These are phyloP conservation scores for Paratrypauchen microcephalus DNA, from an alignment of 2,797 vertebrate genomes.

Conservation along the genomic window DNA sequence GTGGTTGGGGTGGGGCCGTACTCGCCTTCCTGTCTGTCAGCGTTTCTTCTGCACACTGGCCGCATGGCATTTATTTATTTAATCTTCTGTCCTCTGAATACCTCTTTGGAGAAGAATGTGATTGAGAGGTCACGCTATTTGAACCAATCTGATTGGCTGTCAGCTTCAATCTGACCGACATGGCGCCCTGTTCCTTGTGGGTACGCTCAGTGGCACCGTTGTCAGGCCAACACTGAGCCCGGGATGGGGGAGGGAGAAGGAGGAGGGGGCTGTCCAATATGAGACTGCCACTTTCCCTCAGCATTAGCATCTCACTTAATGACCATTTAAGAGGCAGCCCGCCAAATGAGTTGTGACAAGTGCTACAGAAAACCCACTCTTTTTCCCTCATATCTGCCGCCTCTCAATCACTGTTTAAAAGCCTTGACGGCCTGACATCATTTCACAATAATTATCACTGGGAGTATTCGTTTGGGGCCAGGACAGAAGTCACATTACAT, in stretches of 20 bases:
- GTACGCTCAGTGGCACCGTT: slow-evolving; percentile 84
- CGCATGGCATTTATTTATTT: slow-evolving; percentile 57
- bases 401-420: slow-evolving; percentile 91
- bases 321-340: slow-evolving; percentile 94
- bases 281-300: slow-evolving; percentile 97
- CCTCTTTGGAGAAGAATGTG: slow-evolving; percentile 73
- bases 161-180: slow-evolving; percentile 84
- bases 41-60: slow-evolving; percentile 64
- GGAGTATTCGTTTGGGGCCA: slow-evolving; percentile 84
- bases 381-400: slow-evolving; percentile 87
- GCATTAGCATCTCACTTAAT: slow-evolving; percentile 97
- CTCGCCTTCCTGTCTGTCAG: slow-evolving; percentile 86
- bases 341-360: slow-evolving; percentile 97
- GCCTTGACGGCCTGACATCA: slow-evolving; percentile 95
- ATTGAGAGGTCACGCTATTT: slow-evolving; percentile 79
- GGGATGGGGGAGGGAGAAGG: slow-evolving; percentile 71
- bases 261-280: slow-evolving; percentile 81
- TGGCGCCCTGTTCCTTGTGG: slow-evolving; percentile 80
- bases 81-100: slow-evolving; percentile 71
- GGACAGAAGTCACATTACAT: slow-evolving; percentile 90
- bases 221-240: slow-evolving; percentile 84
- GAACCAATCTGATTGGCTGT: slow-evolving; percentile 89
- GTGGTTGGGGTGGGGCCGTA: slow-evolving; percentile 70
- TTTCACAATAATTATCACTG: slow-evolving; percentile 98
- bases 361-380: slow-evolving; percentile 88